Evolutionary conservation across 2,113 vertebrate species (phyloP), one percentile per base, ranked within the genome.

Genomic region (Mirza zaza): DNA sequence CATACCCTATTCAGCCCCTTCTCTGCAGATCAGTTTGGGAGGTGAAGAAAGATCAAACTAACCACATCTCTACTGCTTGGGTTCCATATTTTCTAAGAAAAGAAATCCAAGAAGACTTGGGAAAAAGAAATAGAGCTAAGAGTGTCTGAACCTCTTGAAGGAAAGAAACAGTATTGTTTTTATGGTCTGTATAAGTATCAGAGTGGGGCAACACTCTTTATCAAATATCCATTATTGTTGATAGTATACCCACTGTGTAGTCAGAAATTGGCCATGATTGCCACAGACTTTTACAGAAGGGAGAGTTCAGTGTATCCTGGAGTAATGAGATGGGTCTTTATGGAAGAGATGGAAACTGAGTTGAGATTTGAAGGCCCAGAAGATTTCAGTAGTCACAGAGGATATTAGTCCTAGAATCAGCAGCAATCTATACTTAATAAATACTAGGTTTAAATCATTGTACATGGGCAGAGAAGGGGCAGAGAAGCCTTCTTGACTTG

Each of bases 321-420:
- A 48, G 9, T 59, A 59, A 34, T 71, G 55, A 80, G 17, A 70
- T 63, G 83, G 42, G 34, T 68, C 87, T 57, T 91, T 82, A 5
- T 3, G 17, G 68, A 50, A 91, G 59, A 82, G 14, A 9, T 77
- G 8, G 45, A 82, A 89, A 55, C 48, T 50, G 34, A 87, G 20
- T 5, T 79, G 73, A 25, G 21, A 34, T 73, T 89, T 90, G 77
- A 86, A 97, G 48, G 25, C 75, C 73, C 57, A 57, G 80, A 91
- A 67, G 61, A 89, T 48, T 39, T 87, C 59, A 48, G 6, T 76
- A 80, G 73, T 77, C 61, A 67, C 39, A 71, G 84, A 90, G 32
- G 5, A 63, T 39, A 8, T 80, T 12, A 81, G 5, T 14, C 42
- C 82, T 11, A 42, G 8, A 79, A 59, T 80, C 45, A 91, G 45